Conservation (phyloP, 2,113 vertebrate genomes). For the Seriola quinqueradiata region DNA sequence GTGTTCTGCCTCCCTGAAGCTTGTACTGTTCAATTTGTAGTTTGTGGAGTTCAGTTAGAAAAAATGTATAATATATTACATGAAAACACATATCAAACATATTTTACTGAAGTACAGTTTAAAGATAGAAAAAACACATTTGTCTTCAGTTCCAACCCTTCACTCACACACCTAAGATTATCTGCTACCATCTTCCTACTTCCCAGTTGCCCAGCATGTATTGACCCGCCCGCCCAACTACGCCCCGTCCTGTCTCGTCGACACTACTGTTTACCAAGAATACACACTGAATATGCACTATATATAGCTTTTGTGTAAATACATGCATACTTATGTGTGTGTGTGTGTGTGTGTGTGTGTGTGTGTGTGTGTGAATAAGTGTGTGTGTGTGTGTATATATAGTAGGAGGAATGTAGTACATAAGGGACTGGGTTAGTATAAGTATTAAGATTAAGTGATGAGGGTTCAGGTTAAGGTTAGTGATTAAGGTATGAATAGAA, state of each 20-base stretch:
- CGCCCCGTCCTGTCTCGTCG: background rate
- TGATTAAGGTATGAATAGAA: conserved; percentile 43
- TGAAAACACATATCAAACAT: background rate
- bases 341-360: background rate
- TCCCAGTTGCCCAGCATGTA: background rate
- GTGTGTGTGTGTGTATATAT: conserved; percentile 1
- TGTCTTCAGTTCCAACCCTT: background rate
- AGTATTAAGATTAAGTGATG: conserved; percentile 16
- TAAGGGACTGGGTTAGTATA: background rate
- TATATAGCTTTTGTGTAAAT: conserved; percentile 13
- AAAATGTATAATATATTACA: too few relatives aligned
- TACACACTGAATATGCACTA: too few relatives aligned
- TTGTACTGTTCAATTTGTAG: background rate
- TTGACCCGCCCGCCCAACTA: too few relatives aligned
- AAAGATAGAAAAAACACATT: background rate
- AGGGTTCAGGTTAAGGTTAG: conserved; percentile 47
- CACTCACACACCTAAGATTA: conserved; percentile 12
- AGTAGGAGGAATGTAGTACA: conserved; percentile 15
- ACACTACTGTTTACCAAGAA: background rate
- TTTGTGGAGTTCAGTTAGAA: too few relatives aligned
- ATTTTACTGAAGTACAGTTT: background rate
- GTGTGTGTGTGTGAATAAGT: conserved; percentile 3
- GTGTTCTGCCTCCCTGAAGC: background rate
- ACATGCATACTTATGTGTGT: background rate
- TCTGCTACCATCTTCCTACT: conserved; percentile 2